Conservation (phyloP, 2,113 vertebrate species). For the Numenius arquata region DNA sequence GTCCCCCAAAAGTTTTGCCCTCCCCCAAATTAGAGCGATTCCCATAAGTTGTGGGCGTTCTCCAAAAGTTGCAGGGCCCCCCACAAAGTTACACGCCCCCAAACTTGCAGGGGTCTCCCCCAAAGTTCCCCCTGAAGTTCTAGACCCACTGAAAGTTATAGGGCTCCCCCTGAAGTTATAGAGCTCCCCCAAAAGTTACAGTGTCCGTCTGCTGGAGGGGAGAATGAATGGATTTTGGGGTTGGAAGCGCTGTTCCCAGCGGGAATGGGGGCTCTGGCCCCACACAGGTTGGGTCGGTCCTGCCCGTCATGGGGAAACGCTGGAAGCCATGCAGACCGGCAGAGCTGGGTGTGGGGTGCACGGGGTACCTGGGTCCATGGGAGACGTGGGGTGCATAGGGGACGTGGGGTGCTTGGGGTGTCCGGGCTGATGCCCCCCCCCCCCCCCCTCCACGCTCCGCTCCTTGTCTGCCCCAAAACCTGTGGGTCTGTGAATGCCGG, state of each 20-base stretch:
- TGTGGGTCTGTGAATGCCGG: not conserved
- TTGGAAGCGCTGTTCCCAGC: not conserved
- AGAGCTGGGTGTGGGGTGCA: not conserved
- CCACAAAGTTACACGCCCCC: not conserved
- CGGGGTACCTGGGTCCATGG: not conserved
- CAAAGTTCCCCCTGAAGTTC: not conserved
- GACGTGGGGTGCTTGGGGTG: accelerated
- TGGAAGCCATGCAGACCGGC: not conserved
- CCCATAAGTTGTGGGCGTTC: not conserved
- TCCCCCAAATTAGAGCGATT: not conserved
- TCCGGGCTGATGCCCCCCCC: accelerated
- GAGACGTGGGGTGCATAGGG: not conserved
- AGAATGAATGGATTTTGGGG: not conserved
- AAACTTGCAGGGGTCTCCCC: accelerated
- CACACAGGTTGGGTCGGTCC: accelerated
- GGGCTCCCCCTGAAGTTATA: not conserved
- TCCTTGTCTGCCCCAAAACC: not conserved
- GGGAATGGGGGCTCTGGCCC: not conserved
- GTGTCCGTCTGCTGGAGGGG: not conserved
- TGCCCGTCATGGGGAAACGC: accelerated
- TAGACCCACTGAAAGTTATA: not conserved
- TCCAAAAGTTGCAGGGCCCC: too few relatives aligned
- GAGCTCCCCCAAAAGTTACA: not conserved
- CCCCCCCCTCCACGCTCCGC: not conserved
- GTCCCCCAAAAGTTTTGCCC: not conserved